Evolutionary conservation across 2,797 vertebrate species (phyloP).

Genomic region (Sebastes umbrosus): DNA sequence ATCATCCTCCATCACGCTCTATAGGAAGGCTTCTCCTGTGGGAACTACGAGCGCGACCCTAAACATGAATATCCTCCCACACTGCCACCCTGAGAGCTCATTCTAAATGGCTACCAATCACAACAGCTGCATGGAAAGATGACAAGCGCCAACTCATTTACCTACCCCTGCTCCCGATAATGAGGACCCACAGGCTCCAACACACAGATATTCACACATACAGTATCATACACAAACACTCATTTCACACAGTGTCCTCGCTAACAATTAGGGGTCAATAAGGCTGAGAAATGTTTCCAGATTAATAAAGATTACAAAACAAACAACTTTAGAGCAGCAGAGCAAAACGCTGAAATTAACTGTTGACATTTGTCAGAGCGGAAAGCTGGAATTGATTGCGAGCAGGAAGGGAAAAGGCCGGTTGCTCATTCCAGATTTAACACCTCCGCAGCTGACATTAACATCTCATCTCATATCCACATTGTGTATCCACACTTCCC

Average conservation of each 20-base stretch:
- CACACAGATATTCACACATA: slow-evolving; percentile 18
- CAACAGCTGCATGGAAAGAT: slow-evolving; percentile 60
- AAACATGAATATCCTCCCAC: slow-evolving; percentile 52
- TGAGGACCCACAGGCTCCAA: slow-evolving; percentile 60
- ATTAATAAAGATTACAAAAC: slow-evolving; percentile 48
- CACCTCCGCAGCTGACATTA: background rate
- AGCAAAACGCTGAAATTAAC: slow-evolving; percentile 33
- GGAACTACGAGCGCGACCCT: background rate
- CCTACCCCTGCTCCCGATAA: slow-evolving; percentile 70
- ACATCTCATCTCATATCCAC: background rate
- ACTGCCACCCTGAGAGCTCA: slow-evolving; percentile 43
- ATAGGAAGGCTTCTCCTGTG: background rate
- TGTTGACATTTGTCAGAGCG: slow-evolving; percentile 46
- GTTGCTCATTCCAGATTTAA: slow-evolving; percentile 6
- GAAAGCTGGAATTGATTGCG: slow-evolving; percentile 41
- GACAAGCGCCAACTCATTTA: slow-evolving; percentile 73
- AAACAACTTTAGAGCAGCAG: slow-evolving; percentile 11
- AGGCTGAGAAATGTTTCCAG: slow-evolving; percentile 23
- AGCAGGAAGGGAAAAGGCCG: background rate
- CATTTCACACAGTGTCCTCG: slow-evolving; percentile 1
- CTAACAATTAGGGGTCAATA: slow-evolving; percentile 43
- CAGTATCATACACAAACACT: background rate
- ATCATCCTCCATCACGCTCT: background rate
- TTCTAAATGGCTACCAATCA: slow-evolving; percentile 55
- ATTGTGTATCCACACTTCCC: background rate